phyloP scores from a whole-genome alignment of 2,797 vertebrate species.

The Lepilemur septentrionalis region DNA sequence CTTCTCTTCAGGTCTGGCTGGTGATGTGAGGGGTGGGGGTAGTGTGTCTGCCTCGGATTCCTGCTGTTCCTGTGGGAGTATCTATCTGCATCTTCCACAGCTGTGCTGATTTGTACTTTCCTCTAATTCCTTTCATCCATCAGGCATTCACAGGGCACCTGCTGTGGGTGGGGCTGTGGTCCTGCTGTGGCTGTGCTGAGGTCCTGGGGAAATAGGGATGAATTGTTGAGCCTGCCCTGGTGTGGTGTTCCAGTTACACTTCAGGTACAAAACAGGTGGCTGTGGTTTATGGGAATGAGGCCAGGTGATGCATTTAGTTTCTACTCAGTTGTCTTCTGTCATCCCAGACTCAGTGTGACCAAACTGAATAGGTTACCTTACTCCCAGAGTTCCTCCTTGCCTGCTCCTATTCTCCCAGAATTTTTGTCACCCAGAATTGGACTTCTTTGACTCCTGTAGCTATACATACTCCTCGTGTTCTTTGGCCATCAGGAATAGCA shows the following conservation, averaged over 20 bases:
- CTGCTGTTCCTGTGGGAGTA: background rate
- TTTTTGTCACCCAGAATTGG: background rate
- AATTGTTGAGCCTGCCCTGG: background rate
- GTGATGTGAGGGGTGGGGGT: background rate
- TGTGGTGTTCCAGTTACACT: background rate
- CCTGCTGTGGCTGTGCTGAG: background rate
- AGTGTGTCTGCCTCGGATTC: background rate
- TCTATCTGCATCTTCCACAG: background rate
- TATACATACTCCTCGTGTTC: background rate
- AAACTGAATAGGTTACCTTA: background rate
- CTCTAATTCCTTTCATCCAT: background rate
- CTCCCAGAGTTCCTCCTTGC: background rate
- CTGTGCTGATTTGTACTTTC: background rate
- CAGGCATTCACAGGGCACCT: background rate
- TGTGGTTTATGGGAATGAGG: accelerated
- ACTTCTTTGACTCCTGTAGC: background rate
- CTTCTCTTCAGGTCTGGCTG: background rate
- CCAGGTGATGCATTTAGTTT: background rate
- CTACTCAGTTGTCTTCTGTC: background rate
- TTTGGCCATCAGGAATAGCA: background rate
- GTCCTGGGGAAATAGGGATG: background rate
- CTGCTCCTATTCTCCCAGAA: background rate
- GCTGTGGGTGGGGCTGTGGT: background rate
- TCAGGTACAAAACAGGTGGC: background rate
- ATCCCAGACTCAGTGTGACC: background rate